These are phyloP conservation scores for Quadriops clusia DNA, from an alignment of 2,888 invertebrate species.

Conservation along the genomic window DNA sequence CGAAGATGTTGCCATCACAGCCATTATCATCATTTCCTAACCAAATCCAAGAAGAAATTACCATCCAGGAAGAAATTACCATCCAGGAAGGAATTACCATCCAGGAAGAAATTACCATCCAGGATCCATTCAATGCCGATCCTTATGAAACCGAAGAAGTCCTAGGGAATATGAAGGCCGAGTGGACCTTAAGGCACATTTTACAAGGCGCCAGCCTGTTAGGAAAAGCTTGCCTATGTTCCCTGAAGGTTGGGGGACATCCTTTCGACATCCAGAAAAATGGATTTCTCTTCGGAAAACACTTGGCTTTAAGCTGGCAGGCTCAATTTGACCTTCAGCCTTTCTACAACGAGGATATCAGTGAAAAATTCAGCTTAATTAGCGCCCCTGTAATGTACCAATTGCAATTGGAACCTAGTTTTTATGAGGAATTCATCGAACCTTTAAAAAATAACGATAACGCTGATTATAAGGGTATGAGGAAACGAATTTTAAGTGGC, in stretches of 20 bases:
- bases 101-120: slow-evolving; percentile 16
- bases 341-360: slow-evolving; percentile 35
- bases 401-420: slow-evolving; percentile 4
- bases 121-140: slow-evolving; percentile 19
- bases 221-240: slow-evolving; percentile 76
- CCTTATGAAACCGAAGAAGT: slow-evolving; percentile 24
- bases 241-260: slow-evolving; percentile 72
- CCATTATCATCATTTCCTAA: too few species aligned
- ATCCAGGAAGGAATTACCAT: too few species aligned
- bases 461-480: slow-evolving; percentile 4
- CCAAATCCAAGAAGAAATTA: too few species aligned
- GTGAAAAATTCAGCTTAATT: too few species aligned
- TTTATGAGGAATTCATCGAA: slow-evolving; percentile 10
- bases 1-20: too few species aligned
- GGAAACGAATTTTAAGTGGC: slow-evolving; percentile 3
- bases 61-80: too few species aligned
- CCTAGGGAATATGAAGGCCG: slow-evolving; percentile 53
- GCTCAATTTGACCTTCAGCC: slow-evolving; percentile 60
- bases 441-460: slow-evolving; percentile 6
- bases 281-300: slow-evolving; percentile 74
- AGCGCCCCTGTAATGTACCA: slow-evolving; percentile 7
- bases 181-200: slow-evolving; percentile 69
- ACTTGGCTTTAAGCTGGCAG: slow-evolving; percentile 81
- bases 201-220: slow-evolving; percentile 59
- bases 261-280: slow-evolving; percentile 56